Percentiles rank a stretch among this genome's conserved stretches.
phyloP scores from a whole-genome alignment of 1,140 invertebrate species.

The Cydia splendana region DNA sequence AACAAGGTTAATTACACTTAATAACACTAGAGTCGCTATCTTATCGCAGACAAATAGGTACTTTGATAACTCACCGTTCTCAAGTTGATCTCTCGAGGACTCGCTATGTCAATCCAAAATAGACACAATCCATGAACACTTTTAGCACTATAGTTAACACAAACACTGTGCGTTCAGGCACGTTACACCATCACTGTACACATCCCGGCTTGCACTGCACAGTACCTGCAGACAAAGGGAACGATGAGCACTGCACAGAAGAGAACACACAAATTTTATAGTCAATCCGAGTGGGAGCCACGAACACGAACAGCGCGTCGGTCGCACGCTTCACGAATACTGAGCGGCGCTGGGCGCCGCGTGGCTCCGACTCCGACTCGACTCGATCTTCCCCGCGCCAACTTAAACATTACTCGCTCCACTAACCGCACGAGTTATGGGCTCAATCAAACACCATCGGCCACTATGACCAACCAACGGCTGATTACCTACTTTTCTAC shows the following conservation, averaged over 20 bases:
- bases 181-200: slow-evolving; percentile 73
- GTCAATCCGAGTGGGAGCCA: slow-evolving; percentile 42
- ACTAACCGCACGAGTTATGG: slow-evolving; percentile 68
- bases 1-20: slow-evolving; percentile 32
- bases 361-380: slow-evolving; percentile 37
- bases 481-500: slow-evolving; percentile 6
- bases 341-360: slow-evolving; percentile 50
- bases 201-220: slow-evolving; percentile 61
- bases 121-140: slow-evolving; percentile 78
- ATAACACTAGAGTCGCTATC: slow-evolving; percentile 31
- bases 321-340: slow-evolving; percentile 69
- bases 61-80: slow-evolving; percentile 66
- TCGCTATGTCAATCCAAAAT: slow-evolving; percentile 75
- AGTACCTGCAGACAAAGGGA: slow-evolving; percentile 69
- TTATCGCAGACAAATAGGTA: slow-evolving; percentile 31
- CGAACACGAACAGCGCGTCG: slow-evolving; percentile 54
- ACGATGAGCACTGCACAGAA: slow-evolving; percentile 55
- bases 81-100: slow-evolving; percentile 71
- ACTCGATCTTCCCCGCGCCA: slow-evolving; percentile 45
- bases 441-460: slow-evolving; percentile 67
- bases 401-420: slow-evolving; percentile 68
- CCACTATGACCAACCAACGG: slow-evolving; percentile 12
- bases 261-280: slow-evolving; percentile 52
- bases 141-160: slow-evolving; percentile 74
- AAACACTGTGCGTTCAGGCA: slow-evolving; percentile 67